These are phyloP conservation scores for Phylloscopus trochilus DNA, from an alignment of 2,113 vertebrate genomes.

Conservation along the genomic window DNA sequence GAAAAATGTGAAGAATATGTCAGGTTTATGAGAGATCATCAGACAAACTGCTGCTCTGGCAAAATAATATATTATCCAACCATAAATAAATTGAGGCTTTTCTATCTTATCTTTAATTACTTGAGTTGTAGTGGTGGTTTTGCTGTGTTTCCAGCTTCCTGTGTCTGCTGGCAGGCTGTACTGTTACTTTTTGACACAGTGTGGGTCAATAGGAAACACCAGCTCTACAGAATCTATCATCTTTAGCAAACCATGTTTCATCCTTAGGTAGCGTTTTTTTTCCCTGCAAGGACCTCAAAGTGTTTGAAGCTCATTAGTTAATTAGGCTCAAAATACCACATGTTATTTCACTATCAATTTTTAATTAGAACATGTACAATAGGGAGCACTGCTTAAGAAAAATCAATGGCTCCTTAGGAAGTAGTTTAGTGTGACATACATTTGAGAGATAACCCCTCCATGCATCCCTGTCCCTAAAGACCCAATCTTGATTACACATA, in stretches of 20 bases:
- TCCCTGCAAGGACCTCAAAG: not conserved
- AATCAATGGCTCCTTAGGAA: constrained; percentile 35
- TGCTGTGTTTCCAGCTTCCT: not conserved
- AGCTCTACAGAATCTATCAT: not conserved
- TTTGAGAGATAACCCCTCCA: not conserved
- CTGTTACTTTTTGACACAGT: not conserved
- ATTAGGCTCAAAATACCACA: constrained; percentile 10
- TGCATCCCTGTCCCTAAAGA: not conserved
- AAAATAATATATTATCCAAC: not conserved
- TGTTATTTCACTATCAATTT: constrained; percentile 32
- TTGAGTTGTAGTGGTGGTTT: not conserved
- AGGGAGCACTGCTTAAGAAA: constrained; percentile 27
- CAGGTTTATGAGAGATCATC: not conserved
- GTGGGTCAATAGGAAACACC: not conserved
- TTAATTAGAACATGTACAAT: constrained; percentile 38
- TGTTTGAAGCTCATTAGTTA: not conserved
- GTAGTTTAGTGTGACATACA: not conserved
- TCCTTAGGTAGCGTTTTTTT: not conserved
- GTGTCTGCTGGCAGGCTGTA: not conserved
- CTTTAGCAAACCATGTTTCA: not conserved
- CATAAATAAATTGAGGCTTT: not conserved
- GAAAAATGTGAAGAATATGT: not conserved
- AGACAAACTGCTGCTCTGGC: not conserved
- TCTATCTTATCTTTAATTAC: not conserved
- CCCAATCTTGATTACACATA: not conserved